A percentile compares a stretch with the other conserved stretches of the same genome.
Evolutionary conservation across 2,888 invertebrate species (phyloP).

Genomic region (Hetaerina titia): DNA sequence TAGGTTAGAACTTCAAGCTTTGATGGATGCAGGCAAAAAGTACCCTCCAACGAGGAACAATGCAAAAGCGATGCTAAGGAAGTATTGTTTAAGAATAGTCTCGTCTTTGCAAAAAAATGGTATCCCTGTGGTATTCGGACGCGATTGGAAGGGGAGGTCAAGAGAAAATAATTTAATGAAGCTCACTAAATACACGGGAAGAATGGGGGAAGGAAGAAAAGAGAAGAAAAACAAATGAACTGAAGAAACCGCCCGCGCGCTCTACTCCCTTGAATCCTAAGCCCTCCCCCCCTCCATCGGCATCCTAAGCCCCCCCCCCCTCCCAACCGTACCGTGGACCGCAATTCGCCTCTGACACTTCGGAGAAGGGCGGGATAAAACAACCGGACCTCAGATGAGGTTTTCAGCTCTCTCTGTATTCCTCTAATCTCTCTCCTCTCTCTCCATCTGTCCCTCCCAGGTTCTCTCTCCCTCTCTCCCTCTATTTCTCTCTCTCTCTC

Average conservation of each 20-base stretch:
- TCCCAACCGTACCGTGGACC: background rate
- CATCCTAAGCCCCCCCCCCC: background rate
- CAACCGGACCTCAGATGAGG: slow-evolving; percentile 2
- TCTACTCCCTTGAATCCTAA: background rate
- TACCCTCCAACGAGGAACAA: background rate
- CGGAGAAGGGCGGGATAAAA: background rate
- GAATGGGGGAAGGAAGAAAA: background rate
- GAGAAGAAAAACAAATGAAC: background rate
- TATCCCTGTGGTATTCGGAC: background rate
- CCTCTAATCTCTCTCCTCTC: background rate
- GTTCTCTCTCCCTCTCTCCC: background rate
- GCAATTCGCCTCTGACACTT: slow-evolving; percentile 16
- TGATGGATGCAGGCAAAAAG: too few relatives aligned
- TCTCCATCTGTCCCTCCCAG: too few relatives aligned
- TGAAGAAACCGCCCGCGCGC: background rate
- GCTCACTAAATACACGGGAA: background rate
- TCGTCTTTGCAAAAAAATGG: background rate
- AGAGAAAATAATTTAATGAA: background rate
- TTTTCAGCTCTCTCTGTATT: background rate
- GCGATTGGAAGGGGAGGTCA: background rate
- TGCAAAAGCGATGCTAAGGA: background rate
- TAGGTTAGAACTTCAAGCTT: too few relatives aligned
- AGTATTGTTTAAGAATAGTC: background rate
- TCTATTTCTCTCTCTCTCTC: background rate
- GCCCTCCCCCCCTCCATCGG: background rate